Percentiles rank a stretch among this genome's conserved stretches.
These are phyloP conservation scores for Eristalis tenax DNA, from an alignment of 2,888 invertebrate genomes.

Conservation along the genomic window DNA sequence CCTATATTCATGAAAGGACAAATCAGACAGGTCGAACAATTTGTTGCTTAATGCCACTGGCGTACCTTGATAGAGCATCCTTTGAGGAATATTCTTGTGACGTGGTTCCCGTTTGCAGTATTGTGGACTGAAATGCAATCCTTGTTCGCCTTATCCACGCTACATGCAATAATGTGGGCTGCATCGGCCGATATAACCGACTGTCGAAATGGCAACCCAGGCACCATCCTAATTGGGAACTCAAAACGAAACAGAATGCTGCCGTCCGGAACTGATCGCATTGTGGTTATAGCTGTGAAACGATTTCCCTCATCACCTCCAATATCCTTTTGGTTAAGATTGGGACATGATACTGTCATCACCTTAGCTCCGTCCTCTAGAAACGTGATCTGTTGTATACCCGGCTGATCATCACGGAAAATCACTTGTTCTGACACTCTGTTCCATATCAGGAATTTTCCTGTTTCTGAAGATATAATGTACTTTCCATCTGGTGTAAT, in stretches of 20 bases:
- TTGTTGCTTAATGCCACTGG: background rate
- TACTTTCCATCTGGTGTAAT: constrained; percentile 92
- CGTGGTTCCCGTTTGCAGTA: constrained; percentile 87
- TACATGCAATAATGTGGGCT: constrained; percentile 88
- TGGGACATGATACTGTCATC: constrained; percentile 80
- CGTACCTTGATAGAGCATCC: constrained; percentile 83
- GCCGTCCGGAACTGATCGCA: constrained; percentile 90
- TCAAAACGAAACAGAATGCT: constrained; percentile 90
- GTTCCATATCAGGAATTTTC: constrained; percentile 95
- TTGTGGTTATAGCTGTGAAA: constrained; percentile 85
- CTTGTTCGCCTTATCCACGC: constrained; percentile 90
- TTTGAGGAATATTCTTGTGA: constrained; percentile 82
- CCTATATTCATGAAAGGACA: constrained; percentile 77
- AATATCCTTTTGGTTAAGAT: constrained; percentile 81
- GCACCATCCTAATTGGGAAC: constrained; percentile 88
- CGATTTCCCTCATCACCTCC: constrained; percentile 85
- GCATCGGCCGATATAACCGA: constrained; percentile 92
- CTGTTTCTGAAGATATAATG: constrained; percentile 95
- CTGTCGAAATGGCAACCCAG: constrained; percentile 87
- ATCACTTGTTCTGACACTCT: constrained; percentile 86
- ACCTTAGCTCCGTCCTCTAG: constrained; percentile 80
- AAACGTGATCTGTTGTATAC: constrained; percentile 81
- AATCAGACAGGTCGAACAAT: background rate
- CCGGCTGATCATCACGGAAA: constrained; percentile 89
- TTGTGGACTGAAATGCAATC: constrained; percentile 93